These are phyloP conservation scores for Trachelus troglodyta DNA, from an alignment of 2,888 invertebrate genomes.

Conservation along the genomic window DNA sequence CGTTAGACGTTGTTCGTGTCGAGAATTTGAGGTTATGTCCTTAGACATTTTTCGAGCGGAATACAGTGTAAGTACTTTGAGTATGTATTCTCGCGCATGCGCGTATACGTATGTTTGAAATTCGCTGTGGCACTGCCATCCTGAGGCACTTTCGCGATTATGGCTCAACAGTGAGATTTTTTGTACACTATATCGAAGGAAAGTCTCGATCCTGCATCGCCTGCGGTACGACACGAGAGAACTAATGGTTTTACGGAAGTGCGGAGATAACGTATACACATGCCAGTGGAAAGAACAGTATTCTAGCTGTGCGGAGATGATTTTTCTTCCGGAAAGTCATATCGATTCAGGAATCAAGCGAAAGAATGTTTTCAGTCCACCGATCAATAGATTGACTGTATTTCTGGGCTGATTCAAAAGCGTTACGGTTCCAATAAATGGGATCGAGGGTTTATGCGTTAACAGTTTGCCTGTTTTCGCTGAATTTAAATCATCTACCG, in stretches of 20 bases:
- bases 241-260: background rate
- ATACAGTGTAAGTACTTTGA: background rate
- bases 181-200: background rate
- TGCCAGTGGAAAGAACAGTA: background rate
- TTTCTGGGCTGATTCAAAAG: background rate
- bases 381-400: background rate
- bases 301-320: background rate
- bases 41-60: background rate
- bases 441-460: background rate
- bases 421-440: background rate
- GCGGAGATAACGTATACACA: background rate
- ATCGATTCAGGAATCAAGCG: background rate
- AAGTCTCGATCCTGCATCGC: background rate
- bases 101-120: background rate
- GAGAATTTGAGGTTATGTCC: background rate
- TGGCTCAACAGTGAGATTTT: background rate
- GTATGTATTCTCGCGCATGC: background rate
- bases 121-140: background rate
- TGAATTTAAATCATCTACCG: too few relatives aligned
- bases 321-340: background rate
- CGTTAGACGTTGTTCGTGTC: background rate
- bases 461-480: background rate
- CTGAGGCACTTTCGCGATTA: background rate
- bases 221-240: background rate
- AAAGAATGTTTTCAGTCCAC: background rate